Evolutionary conservation across 1,140 invertebrate species (phyloP).

Genomic region (Chrysopa pallens): DNA sequence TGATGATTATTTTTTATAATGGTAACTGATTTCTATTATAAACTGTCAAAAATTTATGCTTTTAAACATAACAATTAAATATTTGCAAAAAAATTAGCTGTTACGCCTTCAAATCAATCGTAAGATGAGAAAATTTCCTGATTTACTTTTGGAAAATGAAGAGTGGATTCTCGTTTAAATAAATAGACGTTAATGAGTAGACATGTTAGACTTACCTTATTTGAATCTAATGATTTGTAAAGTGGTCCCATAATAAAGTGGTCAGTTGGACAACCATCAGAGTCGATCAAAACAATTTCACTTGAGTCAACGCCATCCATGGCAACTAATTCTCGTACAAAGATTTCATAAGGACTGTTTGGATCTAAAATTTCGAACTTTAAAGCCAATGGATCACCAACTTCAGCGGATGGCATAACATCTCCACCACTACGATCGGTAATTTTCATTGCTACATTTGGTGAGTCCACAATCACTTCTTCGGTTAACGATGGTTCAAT

Average conservation of each 20-base stretch:
- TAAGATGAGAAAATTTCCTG: too few species aligned
- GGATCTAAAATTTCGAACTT: conserved; percentile 82
- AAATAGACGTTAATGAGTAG: too few species aligned
- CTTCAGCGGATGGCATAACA: conserved; percentile 63
- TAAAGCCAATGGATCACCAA: conserved; percentile 76
- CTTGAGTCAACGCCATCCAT: conserved; percentile 86
- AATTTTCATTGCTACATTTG: conserved; percentile 87
- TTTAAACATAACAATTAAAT: too few species aligned
- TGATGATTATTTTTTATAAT: too few species aligned
- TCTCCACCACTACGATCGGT: conserved; percentile 68
- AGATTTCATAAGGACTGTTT: conserved; percentile 86
- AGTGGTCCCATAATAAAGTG: conserved; percentile 84
- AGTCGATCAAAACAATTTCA: conserved; percentile 81
- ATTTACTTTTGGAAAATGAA: too few species aligned
- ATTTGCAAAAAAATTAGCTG: too few species aligned
- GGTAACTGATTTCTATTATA: too few species aligned
- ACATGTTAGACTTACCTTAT: conserved; percentile 51
- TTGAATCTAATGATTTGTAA: conserved; percentile 55
- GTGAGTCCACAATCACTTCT: conserved; percentile 77
- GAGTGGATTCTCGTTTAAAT: too few species aligned
- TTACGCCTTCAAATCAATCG: too few species aligned
- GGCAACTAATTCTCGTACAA: conserved; percentile 81
- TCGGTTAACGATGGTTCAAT: conserved; percentile 56
- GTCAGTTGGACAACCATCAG: conserved; percentile 81
- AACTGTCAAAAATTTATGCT: too few species aligned